Percentiles rank a stretch among this genome's conserved stretches.
phyloP scores from a whole-genome alignment of 2,888 invertebrate genomes.

The Drosophila neonasuta region DNA sequence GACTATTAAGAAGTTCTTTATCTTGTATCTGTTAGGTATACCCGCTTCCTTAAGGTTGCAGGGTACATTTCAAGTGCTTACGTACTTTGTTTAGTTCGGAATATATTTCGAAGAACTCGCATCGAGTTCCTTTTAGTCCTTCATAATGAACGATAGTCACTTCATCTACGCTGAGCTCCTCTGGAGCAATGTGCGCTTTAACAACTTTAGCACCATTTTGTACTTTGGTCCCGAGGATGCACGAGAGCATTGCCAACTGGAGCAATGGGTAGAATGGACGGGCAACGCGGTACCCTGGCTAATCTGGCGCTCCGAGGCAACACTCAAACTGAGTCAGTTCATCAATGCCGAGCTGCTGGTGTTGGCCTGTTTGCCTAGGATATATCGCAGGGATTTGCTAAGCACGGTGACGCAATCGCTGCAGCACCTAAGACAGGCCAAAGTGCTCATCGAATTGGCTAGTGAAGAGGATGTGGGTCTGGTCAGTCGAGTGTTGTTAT shows the following conservation, averaged over 20 bases:
- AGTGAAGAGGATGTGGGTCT: constrained; percentile 11
- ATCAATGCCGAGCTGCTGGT: constrained; percentile 43
- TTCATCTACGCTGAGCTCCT: constrained; percentile 30
- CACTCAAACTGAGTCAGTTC: constrained; percentile 19
- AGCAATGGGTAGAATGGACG: constrained; percentile 3
- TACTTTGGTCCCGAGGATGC: constrained; percentile 49
- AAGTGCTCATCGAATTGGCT: constrained; percentile 51
- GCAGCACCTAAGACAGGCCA: constrained; percentile 45
- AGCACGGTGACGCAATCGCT: constrained; percentile 29
- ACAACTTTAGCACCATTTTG: constrained; percentile 41
- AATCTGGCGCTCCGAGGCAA: constrained; percentile 35
- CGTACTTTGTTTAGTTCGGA: background rate
- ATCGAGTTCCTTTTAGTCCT: constrained; percentile 2
- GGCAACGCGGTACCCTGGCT: constrained; percentile 42
- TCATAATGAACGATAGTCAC: constrained; percentile 34
- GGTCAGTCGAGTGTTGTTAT: constrained; percentile 35
- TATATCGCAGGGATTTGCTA: constrained; percentile 41
- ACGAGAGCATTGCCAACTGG: constrained; percentile 35
- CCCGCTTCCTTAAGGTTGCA: background rate
- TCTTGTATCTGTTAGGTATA: no score
- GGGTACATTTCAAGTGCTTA: background rate
- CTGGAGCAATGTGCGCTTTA: constrained; percentile 19
- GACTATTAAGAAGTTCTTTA: no score
- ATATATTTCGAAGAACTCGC: background rate
- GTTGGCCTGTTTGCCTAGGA: constrained; percentile 48